Conservation (phyloP, 2,797 vertebrate species). For the Cacajao melanocephalus region DNA sequence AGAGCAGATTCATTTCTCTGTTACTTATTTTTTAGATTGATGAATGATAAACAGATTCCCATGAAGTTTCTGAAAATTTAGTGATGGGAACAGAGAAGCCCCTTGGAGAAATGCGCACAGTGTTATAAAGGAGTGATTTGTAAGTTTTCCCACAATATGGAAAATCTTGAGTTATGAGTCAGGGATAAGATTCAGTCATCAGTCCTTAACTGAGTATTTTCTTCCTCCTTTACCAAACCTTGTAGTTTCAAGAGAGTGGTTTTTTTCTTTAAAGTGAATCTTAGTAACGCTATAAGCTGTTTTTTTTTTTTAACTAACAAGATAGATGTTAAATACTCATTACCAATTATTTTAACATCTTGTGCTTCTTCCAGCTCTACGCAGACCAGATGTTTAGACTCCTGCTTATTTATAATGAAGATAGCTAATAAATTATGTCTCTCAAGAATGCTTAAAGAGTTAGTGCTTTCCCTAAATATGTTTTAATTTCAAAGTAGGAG, state of each 20-base stretch:
- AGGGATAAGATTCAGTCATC: not conserved
- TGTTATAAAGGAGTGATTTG: not conserved
- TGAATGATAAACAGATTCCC: not conserved
- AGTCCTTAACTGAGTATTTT: not conserved
- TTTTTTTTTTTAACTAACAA: not conserved
- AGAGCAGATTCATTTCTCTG: not conserved
- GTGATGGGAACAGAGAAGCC: not conserved
- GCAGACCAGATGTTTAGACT: not conserved
- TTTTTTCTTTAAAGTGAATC: not conserved
- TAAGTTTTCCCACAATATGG: not conserved
- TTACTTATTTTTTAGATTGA: not conserved
- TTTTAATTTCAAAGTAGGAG: conserved; percentile 3
- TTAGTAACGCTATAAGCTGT: not conserved
- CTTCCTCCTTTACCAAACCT: not conserved
- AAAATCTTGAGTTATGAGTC: not conserved
- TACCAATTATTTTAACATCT: not conserved
- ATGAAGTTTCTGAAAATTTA: not conserved
- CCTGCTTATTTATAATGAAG: not conserved
- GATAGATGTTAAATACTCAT: not conserved
- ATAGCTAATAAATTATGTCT: not conserved
- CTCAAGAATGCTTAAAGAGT: not conserved
- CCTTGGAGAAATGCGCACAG: not conserved
- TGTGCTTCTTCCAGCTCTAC: not conserved
- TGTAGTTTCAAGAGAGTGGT: not conserved
- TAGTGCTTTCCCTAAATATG: not conserved